These are phyloP conservation scores for Tricholaema leucomelas DNA, from an alignment of 2,113 vertebrate genomes.

Conservation along the genomic window DNA sequence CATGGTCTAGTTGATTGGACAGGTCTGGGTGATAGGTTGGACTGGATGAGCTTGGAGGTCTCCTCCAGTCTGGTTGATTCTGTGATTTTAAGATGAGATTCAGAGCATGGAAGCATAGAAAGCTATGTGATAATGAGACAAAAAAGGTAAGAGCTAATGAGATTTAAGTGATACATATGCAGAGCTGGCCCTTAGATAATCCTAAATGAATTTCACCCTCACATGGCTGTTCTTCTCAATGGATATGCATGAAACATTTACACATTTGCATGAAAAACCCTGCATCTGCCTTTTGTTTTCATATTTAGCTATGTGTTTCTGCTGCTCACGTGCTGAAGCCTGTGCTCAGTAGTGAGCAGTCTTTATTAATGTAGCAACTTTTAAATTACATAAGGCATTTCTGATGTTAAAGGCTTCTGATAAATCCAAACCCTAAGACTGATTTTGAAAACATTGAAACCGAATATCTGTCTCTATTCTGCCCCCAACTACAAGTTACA, in stretches of 20 bases:
- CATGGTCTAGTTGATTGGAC: no score
- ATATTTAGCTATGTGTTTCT: neutral
- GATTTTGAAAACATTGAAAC: neutral
- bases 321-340: neutral
- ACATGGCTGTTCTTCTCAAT: neutral
- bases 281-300: neutral
- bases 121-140: neutral
- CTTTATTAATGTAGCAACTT: neutral
- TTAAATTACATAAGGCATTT: neutral
- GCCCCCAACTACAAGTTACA: neutral
- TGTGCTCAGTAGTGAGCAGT: neutral
- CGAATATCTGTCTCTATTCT: neutral
- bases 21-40: no score
- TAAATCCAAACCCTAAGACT: neutral
- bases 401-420: neutral
- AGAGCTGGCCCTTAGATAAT: neutral
- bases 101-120: neutral
- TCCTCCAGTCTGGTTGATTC: no score
- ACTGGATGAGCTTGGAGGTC: no score
- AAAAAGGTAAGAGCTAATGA: neutral
- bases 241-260: neutral
- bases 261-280: neutral
- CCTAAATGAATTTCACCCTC: neutral
- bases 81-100: neutral
- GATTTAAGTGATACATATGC: neutral